Conservation (phyloP, 2,888 invertebrate species). For the Agrochola lychnidis region DNA sequence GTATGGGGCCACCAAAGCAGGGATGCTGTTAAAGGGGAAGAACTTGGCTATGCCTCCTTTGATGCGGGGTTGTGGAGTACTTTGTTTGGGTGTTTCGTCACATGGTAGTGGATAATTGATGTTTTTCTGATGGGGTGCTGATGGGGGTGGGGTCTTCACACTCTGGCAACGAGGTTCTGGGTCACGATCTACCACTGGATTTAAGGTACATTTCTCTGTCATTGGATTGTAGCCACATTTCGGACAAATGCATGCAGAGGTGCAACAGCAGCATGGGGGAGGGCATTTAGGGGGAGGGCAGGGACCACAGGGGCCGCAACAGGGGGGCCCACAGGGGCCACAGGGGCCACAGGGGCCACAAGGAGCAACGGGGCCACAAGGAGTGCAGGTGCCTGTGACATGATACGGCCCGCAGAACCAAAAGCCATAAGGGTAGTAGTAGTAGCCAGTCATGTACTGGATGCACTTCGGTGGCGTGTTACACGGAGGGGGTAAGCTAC, state of each 20-base stretch:
- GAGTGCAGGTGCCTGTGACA: slow-evolving; percentile 75
- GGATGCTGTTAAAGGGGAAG: slow-evolving; percentile 69
- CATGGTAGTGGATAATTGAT: slow-evolving; percentile 37
- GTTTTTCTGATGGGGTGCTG: not conserved
- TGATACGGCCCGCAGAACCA: slow-evolving; percentile 87
- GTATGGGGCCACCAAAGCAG: slow-evolving; percentile 27
- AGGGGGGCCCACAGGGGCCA: no score
- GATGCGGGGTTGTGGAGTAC: slow-evolving; percentile 15
- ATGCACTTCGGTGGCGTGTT: slow-evolving; percentile 80
- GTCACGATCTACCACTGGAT: slow-evolving; percentile 27
- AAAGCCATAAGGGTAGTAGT: slow-evolving; percentile 84
- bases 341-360: slow-evolving; percentile 51
- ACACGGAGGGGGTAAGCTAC: slow-evolving; percentile 80
- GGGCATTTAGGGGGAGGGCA: not conserved
- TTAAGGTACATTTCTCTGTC: no score
- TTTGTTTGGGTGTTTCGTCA: not conserved
- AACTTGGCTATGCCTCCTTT: slow-evolving; percentile 69
- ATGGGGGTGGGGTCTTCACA: not conserved
- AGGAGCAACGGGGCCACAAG: slow-evolving; percentile 64
- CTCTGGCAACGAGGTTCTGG: slow-evolving; percentile 2
- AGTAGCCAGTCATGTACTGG: slow-evolving; percentile 85
- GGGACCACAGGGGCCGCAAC: no score
- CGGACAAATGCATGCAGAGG: not conserved
- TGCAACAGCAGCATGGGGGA: slow-evolving; percentile 8
- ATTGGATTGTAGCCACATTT: slow-evolving; percentile 41